Evolutionary conservation across 2,888 invertebrate species (phyloP).

Genomic region (Oscheius myriophilus): DNA sequence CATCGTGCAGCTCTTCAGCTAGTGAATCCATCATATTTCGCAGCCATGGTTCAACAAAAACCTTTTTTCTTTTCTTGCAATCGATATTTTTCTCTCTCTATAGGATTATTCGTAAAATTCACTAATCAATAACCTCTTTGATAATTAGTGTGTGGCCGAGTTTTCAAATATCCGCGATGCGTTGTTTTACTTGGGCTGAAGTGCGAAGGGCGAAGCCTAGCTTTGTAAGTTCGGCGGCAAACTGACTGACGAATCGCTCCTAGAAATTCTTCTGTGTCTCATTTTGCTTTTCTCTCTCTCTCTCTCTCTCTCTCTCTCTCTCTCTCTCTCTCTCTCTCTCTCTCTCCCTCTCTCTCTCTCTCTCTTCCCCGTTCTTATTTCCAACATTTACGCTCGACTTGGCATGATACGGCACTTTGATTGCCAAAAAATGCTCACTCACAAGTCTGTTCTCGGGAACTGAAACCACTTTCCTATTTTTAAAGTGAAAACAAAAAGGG

Average conservation of each 20-base stretch:
- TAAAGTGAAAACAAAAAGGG: no score
- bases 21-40: slow-evolving; percentile 19
- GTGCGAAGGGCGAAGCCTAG: slow-evolving; percentile 19
- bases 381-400: slow-evolving; percentile 14
- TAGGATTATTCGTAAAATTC: no score
- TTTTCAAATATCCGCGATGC: slow-evolving; percentile 21
- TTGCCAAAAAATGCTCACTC: slow-evolving; percentile 5
- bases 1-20: slow-evolving; percentile 7
- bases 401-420: slow-evolving; percentile 15
- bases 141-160: slow-evolving; percentile 21
- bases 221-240: slow-evolving; percentile 17
- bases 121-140: slow-evolving; percentile 24
- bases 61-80: slow-evolving; percentile 17
- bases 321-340: no score
- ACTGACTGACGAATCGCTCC: slow-evolving; percentile 18
- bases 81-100: slow-evolving; percentile 3
- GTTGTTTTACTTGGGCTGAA: slow-evolving; percentile 18
- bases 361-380: slow-evolving; percentile 2
- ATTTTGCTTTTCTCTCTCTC: no score
- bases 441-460: slow-evolving; percentile 22
- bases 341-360: background rate
- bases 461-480: slow-evolving; percentile 6
- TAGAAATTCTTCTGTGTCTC: no score
- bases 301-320: no score
- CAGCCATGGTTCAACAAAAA: slow-evolving; percentile 21